phyloP scores from a whole-genome alignment of 1,140 invertebrate genomes.

The Trachymyrmex septentrionalis region DNA sequence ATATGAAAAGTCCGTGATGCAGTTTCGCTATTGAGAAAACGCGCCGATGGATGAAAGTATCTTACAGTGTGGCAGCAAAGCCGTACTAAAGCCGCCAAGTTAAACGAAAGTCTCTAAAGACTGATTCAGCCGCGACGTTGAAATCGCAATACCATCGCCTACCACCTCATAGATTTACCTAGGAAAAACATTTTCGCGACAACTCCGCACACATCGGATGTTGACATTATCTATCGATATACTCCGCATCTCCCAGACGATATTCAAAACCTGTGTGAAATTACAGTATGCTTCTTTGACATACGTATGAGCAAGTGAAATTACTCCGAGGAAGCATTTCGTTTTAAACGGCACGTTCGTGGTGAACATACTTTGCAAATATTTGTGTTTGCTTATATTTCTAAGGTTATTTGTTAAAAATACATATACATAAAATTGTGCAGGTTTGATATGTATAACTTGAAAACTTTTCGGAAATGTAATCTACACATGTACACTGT shows the following conservation, averaged over 20 bases:
- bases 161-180: constrained; percentile 9
- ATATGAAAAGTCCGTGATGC: constrained; percentile 53
- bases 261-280: constrained; percentile 30
- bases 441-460: not conserved
- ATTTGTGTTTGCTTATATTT: constrained; percentile 8
- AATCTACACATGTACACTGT: not conserved
- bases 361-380: not conserved
- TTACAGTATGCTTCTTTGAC: constrained; percentile 21
- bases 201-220: constrained; percentile 38
- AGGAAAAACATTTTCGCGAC: constrained; percentile 51
- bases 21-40: constrained; percentile 55
- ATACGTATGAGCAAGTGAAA: not conserved
- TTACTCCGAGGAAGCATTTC: not conserved
- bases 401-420: not conserved
- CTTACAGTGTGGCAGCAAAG: constrained; percentile 46
- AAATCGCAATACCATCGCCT: constrained; percentile 38
- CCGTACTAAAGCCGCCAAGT: constrained; percentile 52
- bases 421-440: not conserved
- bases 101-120: constrained; percentile 63
- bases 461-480: not conserved
- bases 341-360: not conserved
- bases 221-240: constrained; percentile 49
- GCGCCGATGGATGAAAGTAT: constrained; percentile 54
- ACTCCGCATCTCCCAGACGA: not conserved
- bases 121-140: constrained; percentile 39